Evolutionary conservation across 2,888 invertebrate species (phyloP), one percentile per base, ranked within the genome.

Genomic region (Megamerina dolium): DNA sequence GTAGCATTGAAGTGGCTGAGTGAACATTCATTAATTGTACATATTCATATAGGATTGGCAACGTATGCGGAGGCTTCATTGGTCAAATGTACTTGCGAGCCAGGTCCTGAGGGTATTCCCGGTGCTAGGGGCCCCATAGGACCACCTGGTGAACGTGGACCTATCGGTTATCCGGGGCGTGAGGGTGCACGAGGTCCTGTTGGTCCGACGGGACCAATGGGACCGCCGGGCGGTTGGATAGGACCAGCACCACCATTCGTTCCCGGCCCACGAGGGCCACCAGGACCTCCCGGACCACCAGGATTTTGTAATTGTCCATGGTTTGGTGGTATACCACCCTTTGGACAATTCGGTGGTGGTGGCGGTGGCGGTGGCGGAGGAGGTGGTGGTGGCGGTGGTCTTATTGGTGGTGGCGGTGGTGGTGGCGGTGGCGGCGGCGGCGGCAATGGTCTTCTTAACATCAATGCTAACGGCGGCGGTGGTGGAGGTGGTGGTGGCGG

Each of bases 171-270:
- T 37, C 42, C 40, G 2, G 44, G 41, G 5, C 16, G 42, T 8
- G 41, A 41, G 14, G 46, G 41, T 18, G 18, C n/a, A n/a, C n/a
- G n/a, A n/a, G n/a, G n/a, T n/a, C n/a, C n/a, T n/a, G n/a, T n/a
- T n/a, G n/a, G n/a, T n/a, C n/a, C n/a, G n/a, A 60, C 59, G 1
- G 59, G 59, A n/a, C 52, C 59, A 0, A 60, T 61, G 4, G 59
- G 38, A 5, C 16, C n/a, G 19, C 38, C 31, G 8, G 38, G 31
- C n/a, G 38, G 38, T n/a, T 30, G 38, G 38, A 19, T 20, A 30
- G 38, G 38, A 14, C 38, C 30, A 12, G 31, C 20, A 12, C 31
- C 38, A 17, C 38, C 31, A 19, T 27, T 27, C 13, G 29, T 20
- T 21, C 45, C 27, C 12, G 45, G 48, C 3, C 19, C 21, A 13